Percentiles rank a stretch among this genome's conserved stretches.
These are phyloP conservation scores for Carterocephalus palaemon DNA, from an alignment of 2,888 invertebrate species.

Conservation along the genomic window DNA sequence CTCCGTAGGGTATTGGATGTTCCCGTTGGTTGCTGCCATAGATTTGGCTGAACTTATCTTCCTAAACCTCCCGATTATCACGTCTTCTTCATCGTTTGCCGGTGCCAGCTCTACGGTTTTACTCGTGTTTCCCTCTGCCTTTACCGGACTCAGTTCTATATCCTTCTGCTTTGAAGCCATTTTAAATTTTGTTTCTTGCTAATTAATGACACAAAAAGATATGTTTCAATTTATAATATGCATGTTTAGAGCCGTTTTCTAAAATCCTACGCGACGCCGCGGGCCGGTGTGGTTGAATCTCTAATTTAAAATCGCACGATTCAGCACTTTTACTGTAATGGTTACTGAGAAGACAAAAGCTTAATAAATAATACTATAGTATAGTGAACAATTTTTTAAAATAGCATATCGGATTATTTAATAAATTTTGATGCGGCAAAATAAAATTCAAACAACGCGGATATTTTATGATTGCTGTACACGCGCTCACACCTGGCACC, in stretches of 20 bases:
- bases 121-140: slow-evolving; percentile 41
- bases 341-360: too few relatives aligned
- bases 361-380: too few relatives aligned
- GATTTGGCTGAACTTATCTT: slow-evolving; percentile 76
- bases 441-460: too few relatives aligned
- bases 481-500: too few relatives aligned
- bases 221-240: slow-evolving; percentile 33
- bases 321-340: too few relatives aligned
- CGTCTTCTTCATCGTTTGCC: slow-evolving; percentile 65
- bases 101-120: slow-evolving; percentile 46
- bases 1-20: slow-evolving; percentile 66
- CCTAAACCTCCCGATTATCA: slow-evolving; percentile 72
- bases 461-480: too few relatives aligned
- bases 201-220: slow-evolving; percentile 7
- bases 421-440: too few relatives aligned
- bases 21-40: slow-evolving; percentile 75
- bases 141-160: slow-evolving; percentile 67
- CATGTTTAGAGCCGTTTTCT: slow-evolving; percentile 6
- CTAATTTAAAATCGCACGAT: too few relatives aligned
- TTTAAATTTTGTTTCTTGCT: slow-evolving; percentile 26
- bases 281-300: too few relatives aligned
- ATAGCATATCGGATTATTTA: too few relatives aligned
- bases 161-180: slow-evolving; percentile 65
- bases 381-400: too few relatives aligned
- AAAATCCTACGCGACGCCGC: slow-evolving; percentile 5